Evolutionary conservation across 2,113 vertebrate genomes (phyloP).

Genomic region (Sciurus niger): DNA sequence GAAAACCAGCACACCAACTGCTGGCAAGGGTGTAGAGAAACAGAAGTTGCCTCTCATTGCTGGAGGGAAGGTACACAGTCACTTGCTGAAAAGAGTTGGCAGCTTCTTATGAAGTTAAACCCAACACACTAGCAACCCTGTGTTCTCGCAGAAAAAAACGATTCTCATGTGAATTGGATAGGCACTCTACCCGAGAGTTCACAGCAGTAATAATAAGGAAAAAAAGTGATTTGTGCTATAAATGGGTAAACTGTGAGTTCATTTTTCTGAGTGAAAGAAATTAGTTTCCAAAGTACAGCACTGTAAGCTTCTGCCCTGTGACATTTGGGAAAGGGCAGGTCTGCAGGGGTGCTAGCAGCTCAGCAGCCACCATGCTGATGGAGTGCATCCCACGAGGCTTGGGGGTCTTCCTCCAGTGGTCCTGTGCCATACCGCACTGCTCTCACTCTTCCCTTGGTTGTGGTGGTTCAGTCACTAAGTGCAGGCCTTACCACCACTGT

Average conservation of each 20-base stretch:
- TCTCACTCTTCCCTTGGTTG: too few relatives aligned
- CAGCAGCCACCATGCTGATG: background rate
- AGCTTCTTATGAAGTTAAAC: background rate
- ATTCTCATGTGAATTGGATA: too few relatives aligned
- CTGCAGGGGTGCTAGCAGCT: too few relatives aligned
- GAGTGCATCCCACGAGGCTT: too few relatives aligned
- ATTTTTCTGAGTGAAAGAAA: background rate
- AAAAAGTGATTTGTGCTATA: fast-evolving
- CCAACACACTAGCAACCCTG: background rate
- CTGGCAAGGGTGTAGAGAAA: background rate
- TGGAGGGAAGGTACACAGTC: background rate
- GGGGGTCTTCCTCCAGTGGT: too few relatives aligned
- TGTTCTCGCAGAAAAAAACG: background rate
- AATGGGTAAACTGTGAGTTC: too few relatives aligned
- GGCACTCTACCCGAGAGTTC: background rate
- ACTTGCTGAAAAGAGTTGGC: background rate
- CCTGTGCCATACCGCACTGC: too few relatives aligned
- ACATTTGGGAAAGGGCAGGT: background rate
- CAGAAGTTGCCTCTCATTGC: background rate
- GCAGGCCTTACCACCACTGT: too few relatives aligned
- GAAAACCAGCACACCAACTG: background rate
- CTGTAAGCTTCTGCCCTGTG: too few relatives aligned
- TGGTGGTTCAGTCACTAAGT: too few relatives aligned
- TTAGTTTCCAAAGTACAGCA: background rate
- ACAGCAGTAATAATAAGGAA: background rate